Conservation (phyloP, 2,888 invertebrate genomes). For the Selenia dentaria region DNA sequence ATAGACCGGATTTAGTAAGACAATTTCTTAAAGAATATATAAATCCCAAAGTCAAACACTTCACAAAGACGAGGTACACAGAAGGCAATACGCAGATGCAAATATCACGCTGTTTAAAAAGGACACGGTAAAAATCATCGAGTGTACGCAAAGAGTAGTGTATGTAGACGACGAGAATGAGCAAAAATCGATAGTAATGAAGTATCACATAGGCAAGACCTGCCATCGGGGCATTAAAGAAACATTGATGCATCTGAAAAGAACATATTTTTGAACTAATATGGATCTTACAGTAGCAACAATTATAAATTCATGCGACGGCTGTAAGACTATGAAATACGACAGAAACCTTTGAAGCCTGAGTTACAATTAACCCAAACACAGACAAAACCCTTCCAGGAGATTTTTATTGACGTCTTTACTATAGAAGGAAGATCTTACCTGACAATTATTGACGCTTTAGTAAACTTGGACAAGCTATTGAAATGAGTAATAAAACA, state of each 20-base stretch:
- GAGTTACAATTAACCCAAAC: slow-evolving; percentile 26
- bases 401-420: background rate
- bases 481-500: slow-evolving; percentile 28
- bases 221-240: slow-evolving; percentile 2
- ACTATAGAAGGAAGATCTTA: background rate
- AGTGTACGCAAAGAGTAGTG: background rate
- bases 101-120: slow-evolving; percentile 2
- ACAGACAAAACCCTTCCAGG: slow-evolving; percentile 4
- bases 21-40: slow-evolving; percentile 37
- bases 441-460: background rate
- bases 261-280: background rate
- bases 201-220: background rate
- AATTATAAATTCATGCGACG: slow-evolving; percentile 35
- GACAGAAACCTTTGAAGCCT: slow-evolving; percentile 34
- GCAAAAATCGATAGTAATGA: background rate
- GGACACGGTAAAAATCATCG: background rate
- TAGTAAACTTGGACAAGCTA: slow-evolving; percentile 36
- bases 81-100: background rate
- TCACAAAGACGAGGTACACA: slow-evolving; percentile 18
- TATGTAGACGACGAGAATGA: background rate
- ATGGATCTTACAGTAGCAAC: background rate
- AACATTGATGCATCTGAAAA: background rate
- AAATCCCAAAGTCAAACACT: slow-evolving; percentile 32
- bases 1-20: slow-evolving; percentile 33
- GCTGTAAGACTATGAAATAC: slow-evolving; percentile 21